Base-by-base conservation (phyloP, 2,113 vertebrate genomes). In the Stictonetta naevosa region DNA sequence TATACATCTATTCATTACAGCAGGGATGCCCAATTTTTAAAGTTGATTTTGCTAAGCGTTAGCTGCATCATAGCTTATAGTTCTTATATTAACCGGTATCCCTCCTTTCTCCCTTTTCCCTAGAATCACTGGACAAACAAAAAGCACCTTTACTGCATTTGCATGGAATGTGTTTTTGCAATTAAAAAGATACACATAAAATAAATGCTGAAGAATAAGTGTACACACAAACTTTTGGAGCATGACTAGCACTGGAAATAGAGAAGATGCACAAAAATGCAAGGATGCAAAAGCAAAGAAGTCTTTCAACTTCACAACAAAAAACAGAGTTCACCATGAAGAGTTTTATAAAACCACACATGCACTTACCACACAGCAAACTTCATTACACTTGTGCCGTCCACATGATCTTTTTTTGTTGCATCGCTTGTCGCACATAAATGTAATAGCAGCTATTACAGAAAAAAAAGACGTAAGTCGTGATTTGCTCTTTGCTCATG, bases 321-420 rank as follows among this genome's bases (percentile, higher is more conserved):
- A 56, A 86, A 28, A 14, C 21, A 86, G 67, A 56, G 28, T 60
- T 48, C 23, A 58, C 23, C 83, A 59, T 2, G 13, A 73, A 60
- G 2, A 66, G 18, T 34, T 68, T n/a, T 15, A 33, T 26, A 44
- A 67, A 91, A 73, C 4, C 25, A 62, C 7, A 46, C 0, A 7
- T 64, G 55, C 83, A 97, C 99, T 98, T 96, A 99, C 99, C 98
- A 99, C 99, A 97, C 99, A 99, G 91, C 99, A 99, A 90, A 99
- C 97, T 97, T 99, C 99, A 64, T 98, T 98, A 96, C 99, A 99
- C 93, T 99, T 99, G 97, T 99, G 99, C 62, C 99, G 98, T 58
- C 99, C 99, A 93, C 99, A 99, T 8, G 98, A 98, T 71, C 99
- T 98, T 67, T 99, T 99, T 98, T 99, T 99, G 97, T 97, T 99